phyloP scores from a whole-genome alignment of 2,797 vertebrate genomes.

The Rhabdophis nuchalis region DNA sequence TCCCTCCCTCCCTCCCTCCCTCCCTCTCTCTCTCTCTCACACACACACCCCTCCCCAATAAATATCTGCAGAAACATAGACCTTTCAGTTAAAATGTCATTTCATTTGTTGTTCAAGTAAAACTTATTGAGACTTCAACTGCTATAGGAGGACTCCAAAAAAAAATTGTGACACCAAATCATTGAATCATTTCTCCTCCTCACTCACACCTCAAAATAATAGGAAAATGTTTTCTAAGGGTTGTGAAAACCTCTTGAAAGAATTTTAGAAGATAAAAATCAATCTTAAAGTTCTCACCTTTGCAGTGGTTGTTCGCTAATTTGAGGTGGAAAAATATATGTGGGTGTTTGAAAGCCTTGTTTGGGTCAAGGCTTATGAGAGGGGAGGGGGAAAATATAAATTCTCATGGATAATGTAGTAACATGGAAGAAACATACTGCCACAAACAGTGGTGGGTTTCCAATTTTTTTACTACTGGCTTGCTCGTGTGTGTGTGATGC shows the following conservation, averaged over 20 bases:
- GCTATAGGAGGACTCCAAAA: not conserved
- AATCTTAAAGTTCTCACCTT: constrained; percentile 13
- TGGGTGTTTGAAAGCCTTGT: not conserved
- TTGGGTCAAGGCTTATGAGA: not conserved
- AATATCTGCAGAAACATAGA: not conserved
- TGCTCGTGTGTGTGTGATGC: too few species aligned
- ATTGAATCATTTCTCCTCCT: not conserved
- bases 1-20: not conserved
- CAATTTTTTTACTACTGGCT: too few species aligned
- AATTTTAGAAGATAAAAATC: not conserved
- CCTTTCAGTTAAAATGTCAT: not conserved
- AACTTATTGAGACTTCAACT: not conserved
- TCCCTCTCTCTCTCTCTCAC: not conserved
- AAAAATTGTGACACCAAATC: not conserved
- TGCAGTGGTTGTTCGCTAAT: not conserved
- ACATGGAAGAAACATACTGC: not conserved
- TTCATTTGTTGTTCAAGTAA: not conserved
- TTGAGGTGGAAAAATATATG: not conserved
- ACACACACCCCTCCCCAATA: too few species aligned
- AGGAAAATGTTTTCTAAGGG: not conserved
- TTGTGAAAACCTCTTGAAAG: constrained; percentile 3
- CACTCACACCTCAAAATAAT: not conserved
- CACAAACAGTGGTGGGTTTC: not conserved
- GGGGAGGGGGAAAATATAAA: not conserved
- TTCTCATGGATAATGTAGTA: not conserved